Conservation (phyloP, 2,113 vertebrate genomes). For the Muntiacus reevesi region DNA sequence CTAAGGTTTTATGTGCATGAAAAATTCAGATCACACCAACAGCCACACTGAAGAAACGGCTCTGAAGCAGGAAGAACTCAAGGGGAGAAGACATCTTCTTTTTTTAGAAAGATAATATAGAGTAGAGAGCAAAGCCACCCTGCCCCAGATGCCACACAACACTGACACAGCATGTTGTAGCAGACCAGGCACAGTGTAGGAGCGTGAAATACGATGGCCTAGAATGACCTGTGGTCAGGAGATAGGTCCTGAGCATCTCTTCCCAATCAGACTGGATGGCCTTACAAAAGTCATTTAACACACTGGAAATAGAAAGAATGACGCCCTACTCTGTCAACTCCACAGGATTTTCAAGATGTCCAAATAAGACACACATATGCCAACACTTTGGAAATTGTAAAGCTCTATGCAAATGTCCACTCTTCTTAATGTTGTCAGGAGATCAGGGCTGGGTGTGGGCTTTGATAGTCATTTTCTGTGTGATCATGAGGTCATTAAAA, state of each 20-base stretch:
- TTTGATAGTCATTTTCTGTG: neutral
- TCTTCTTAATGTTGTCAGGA: neutral
- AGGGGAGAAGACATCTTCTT: neutral
- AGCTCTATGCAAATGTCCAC: neutral
- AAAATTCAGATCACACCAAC: neutral
- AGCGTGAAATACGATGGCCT: neutral
- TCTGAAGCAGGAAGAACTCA: neutral
- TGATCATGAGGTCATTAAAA: neutral
- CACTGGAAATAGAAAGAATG: neutral
- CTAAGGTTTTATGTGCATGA: neutral
- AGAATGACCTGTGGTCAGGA: neutral
- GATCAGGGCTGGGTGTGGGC: neutral
- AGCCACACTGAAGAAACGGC: neutral
- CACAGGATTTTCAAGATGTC: neutral
- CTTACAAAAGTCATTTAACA: neutral
- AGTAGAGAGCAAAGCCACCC: neutral
- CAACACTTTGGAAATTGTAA: neutral
- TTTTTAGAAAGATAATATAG: neutral
- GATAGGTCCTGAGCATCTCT: neutral
- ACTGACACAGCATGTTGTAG: accelerated
- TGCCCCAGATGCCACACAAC: neutral
- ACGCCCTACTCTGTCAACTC: neutral
- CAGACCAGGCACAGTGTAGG: neutral
- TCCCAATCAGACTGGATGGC: neutral
- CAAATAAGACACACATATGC: neutral